These are phyloP conservation scores for Saccopteryx bilineata DNA, from an alignment of 2,113 vertebrate genomes.

Conservation along the genomic window DNA sequence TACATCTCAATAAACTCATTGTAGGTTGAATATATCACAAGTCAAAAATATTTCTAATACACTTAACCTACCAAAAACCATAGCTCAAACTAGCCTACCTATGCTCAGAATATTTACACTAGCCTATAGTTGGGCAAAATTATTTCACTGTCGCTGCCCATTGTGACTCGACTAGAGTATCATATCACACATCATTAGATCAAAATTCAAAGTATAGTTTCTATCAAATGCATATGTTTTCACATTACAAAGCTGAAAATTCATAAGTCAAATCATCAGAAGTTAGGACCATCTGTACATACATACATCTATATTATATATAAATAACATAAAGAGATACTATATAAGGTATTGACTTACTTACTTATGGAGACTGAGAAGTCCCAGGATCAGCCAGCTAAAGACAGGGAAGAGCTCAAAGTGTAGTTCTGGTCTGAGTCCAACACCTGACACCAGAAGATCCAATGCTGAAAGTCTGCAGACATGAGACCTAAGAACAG, in stretches of 20 bases:
- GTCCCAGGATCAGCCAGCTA: background rate
- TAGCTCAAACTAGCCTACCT: background rate
- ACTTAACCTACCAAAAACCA: background rate
- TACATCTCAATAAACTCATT: background rate
- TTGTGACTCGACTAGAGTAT: background rate
- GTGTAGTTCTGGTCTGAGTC: background rate
- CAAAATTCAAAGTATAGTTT: background rate
- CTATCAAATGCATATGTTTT: background rate
- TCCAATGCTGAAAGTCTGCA: background rate
- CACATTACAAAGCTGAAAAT: background rate
- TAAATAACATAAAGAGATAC: no score
- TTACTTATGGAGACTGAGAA: background rate
- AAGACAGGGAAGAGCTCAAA: background rate
- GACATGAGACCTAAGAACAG: background rate
- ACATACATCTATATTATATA: background rate
- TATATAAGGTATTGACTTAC: background rate
- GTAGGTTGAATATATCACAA: background rate
- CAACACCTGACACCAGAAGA: background rate
- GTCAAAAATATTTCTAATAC: background rate
- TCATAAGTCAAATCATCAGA: background rate
- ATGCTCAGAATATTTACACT: background rate
- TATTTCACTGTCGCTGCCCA: background rate
- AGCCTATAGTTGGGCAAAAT: background rate
- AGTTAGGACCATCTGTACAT: background rate
- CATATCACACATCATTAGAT: background rate